These are phyloP conservation scores for Hirtodrosophila duncani DNA, from an alignment of 2,888 invertebrate species.

Conservation along the genomic window DNA sequence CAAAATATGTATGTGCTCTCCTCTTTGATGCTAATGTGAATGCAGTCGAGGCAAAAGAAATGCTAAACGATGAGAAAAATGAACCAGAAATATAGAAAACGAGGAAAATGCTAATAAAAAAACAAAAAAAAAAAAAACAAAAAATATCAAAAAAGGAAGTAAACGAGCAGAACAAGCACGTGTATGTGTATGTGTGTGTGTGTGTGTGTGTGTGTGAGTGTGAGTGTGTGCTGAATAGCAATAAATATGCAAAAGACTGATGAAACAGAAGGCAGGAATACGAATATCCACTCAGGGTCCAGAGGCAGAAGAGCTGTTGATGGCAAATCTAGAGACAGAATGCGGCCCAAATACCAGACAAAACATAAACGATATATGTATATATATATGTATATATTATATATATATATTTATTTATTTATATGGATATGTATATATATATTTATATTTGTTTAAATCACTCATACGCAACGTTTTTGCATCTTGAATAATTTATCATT, in stretches of 20 bases:
- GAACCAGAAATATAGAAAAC: too few relatives aligned
- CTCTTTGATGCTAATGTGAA: too few relatives aligned
- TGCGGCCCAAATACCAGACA: too few relatives aligned
- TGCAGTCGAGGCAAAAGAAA: too few relatives aligned
- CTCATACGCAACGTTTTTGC: conserved; percentile 44
- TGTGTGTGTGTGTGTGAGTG: not conserved
- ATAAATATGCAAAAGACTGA: conserved; percentile 22
- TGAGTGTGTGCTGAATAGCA: conserved; percentile 19
- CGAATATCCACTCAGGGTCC: too few relatives aligned
- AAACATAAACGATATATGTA: too few relatives aligned
- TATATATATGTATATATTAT: not conserved
- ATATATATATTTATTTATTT: not conserved
- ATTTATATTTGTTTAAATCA: conserved; percentile 39
- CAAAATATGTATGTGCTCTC: too few relatives aligned
- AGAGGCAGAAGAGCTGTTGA: not conserved
- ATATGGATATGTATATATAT: conserved; percentile 3
- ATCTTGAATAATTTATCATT: conserved; percentile 47
- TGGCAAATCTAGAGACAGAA: not conserved
- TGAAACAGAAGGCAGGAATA: conserved; percentile 4
- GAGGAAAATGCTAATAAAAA: conserved; percentile 30
- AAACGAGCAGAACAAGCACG: not conserved
- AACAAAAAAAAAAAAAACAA: conserved; percentile 7
- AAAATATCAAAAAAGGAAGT: conserved; percentile 6
- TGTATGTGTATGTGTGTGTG: not conserved
- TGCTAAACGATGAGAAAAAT: too few relatives aligned